A percentile compares a stretch with the other conserved stretches of the same genome.
These are phyloP conservation scores for Melanogrammus aeglefinus DNA, from an alignment of 2,797 vertebrate genomes.

Conservation along the genomic window DNA sequence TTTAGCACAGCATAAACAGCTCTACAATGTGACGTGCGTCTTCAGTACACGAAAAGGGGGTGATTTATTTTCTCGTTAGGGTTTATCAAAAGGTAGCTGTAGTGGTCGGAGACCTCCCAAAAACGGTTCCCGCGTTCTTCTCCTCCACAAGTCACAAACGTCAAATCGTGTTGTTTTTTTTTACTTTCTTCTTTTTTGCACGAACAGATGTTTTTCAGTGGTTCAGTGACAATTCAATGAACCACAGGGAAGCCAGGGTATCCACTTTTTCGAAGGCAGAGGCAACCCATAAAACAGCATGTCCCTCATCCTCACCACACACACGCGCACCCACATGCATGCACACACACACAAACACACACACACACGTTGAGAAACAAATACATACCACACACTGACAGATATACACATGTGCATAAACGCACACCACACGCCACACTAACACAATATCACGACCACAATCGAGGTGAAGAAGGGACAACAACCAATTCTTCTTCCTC, in stretches of 20 bases:
- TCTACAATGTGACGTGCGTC: not conserved
- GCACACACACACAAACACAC: not conserved
- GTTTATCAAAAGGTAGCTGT: not conserved
- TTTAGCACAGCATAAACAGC: too few relatives aligned
- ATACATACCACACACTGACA: too few relatives aligned
- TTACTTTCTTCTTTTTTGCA: not conserved
- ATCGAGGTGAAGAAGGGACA: not conserved
- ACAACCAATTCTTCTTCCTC: not conserved
- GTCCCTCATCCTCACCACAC: not conserved
- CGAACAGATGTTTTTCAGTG: not conserved
- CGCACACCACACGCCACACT: not conserved
- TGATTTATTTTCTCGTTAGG: not conserved
- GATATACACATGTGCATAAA: not conserved
- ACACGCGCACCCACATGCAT: too few relatives aligned
- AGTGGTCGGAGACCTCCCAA: not conserved
- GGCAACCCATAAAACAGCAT: not conserved
- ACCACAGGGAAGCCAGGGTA: not conserved
- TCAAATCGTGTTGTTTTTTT: not conserved
- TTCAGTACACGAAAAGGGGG: not conserved
- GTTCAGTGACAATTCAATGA: constrained; percentile 3
- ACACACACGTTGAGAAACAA: not conserved
- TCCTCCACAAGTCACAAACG: not conserved
- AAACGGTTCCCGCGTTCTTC: constrained; percentile 2
- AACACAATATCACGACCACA: not conserved
- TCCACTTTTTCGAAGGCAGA: constrained; percentile 5